A percentile compares a stretch with the other conserved stretches of the same genome.
Evolutionary conservation across 2,888 invertebrate species (phyloP).

Genomic region (Bombyx huttoni): DNA sequence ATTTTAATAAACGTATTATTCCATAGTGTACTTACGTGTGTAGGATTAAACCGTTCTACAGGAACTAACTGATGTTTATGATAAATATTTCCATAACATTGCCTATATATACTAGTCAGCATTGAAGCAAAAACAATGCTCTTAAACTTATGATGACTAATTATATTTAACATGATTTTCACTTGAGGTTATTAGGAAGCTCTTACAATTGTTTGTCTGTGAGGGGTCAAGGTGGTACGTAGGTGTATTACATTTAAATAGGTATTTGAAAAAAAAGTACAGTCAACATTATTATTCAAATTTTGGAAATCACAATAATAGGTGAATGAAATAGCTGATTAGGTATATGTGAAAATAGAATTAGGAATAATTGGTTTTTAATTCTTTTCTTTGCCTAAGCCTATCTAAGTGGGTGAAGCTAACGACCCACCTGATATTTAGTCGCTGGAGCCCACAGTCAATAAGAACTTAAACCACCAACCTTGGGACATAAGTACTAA

Average conservation of each 20-base stretch:
- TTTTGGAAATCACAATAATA: not conserved
- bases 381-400: too few relatives aligned
- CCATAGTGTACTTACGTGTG: not conserved
- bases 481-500: too few relatives aligned
- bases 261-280: not conserved
- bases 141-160: slow-evolving; percentile 3
- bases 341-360: too few relatives aligned
- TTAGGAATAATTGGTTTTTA: too few relatives aligned
- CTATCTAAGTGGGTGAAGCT: too few relatives aligned
- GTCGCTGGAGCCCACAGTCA: too few relatives aligned
- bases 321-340: too few relatives aligned
- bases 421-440: too few relatives aligned
- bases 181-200: slow-evolving; percentile 5
- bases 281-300: not conserved
- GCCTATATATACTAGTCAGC: slow-evolving; percentile 10
- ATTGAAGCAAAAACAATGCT: slow-evolving; percentile 5
- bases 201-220: not conserved
- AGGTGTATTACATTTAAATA: not conserved
- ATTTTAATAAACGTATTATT: not conserved
- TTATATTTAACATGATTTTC: slow-evolving; percentile 8
- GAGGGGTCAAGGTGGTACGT: slow-evolving; percentile 1
- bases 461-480: too few relatives aligned
- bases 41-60: slow-evolving; percentile 3
- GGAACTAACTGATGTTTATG: slow-evolving; percentile 6
- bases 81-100: not conserved